Percentiles rank a stretch among this genome's conserved stretches.
These are phyloP conservation scores for Ahaetulla prasina DNA, from an alignment of 2,113 vertebrate genomes.

Conservation along the genomic window DNA sequence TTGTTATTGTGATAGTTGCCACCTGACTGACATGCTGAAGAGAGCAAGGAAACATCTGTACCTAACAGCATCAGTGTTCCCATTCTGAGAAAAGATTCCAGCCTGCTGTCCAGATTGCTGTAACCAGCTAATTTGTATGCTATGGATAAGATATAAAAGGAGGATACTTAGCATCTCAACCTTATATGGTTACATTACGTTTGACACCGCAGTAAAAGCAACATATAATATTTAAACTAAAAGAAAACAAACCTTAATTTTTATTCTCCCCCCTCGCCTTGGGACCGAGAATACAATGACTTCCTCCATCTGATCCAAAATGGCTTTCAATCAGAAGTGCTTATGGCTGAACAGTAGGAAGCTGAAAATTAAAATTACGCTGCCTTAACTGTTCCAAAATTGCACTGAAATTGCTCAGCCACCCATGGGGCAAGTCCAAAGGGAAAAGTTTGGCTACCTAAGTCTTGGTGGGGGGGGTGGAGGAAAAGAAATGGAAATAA, in stretches of 20 bases:
- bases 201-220: neutral
- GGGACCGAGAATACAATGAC: neutral
- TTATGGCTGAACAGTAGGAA: neutral
- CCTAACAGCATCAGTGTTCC: neutral
- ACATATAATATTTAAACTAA: slow-evolving; percentile 15
- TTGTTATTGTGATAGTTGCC: neutral
- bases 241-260: slow-evolving; percentile 7
- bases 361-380: slow-evolving; percentile 1
- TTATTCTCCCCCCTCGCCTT: neutral
- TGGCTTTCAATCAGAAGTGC: slow-evolving; percentile 4
- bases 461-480: neutral
- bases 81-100: neutral
- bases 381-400: neutral
- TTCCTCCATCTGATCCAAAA: slow-evolving; percentile 9
- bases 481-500: neutral
- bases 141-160: neutral
- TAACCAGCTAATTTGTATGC: neutral
- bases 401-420: neutral
- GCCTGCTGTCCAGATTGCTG: neutral
- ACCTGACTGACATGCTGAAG: slow-evolving; percentile 6
- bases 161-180: neutral
- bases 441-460: neutral
- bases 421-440: neutral
- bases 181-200: neutral
- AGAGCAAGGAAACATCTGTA: neutral